Conservation (phyloP, 2,113 vertebrate genomes). For the Periophthalmodon schlosseri region DNA sequence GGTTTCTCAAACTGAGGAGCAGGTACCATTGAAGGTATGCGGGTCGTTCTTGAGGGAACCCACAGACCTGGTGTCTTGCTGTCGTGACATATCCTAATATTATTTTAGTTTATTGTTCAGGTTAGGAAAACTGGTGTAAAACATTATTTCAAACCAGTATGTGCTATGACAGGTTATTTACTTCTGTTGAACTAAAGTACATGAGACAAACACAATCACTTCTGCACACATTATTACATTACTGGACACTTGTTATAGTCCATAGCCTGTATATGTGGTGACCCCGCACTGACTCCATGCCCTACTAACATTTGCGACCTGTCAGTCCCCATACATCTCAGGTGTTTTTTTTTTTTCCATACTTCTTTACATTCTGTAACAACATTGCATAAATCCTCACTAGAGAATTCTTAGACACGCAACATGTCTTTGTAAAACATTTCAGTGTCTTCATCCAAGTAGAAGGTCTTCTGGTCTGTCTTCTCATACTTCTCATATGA, state of each 20-base stretch:
- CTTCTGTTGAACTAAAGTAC: no score
- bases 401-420: background rate
- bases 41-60: background rate
- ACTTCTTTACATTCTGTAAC: background rate
- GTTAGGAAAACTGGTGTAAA: no score
- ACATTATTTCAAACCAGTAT: no score
- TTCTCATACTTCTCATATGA: no score
- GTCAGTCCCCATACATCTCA: conserved; percentile 1
- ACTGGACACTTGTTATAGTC: background rate
- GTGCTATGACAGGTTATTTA: no score
- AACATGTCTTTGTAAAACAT: background rate
- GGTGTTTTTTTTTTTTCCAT: background rate
- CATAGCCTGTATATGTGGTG: background rate
- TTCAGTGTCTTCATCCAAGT: background rate
- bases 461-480: background rate
- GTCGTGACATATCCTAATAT: background rate
- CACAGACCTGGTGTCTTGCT: no score
- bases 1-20: background rate
- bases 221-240: no score
- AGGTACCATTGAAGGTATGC: background rate
- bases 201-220: no score
- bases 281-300: background rate
- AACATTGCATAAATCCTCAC: background rate
- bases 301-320: background rate
- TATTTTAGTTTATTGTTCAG: no score